phyloP scores from a whole-genome alignment of 1,140 invertebrate genomes.

The silkworm (Bombyx mori) region ASM3026992v2 NC_085128.1:514501-515000 shows the following conservation, averaged over 20 bases:
- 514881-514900: slow-evolving; percentile 7
- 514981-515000: neutral
- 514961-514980: neutral
- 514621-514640: too few species aligned
- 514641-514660: too few species aligned
- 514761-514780: slow-evolving; percentile 7
- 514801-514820: slow-evolving; percentile 17
- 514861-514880: slow-evolving; percentile 18
- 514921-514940: neutral
- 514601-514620: too few species aligned
- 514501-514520: too few species aligned
- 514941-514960: neutral
- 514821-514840: slow-evolving; percentile 27
- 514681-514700: neutral
- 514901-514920: neutral
- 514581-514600: too few species aligned
- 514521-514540: too few species aligned
- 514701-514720: slow-evolving; percentile 32
- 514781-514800: slow-evolving; percentile 13
- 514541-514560: too few species aligned
- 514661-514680: too few species aligned
- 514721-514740: slow-evolving; percentile 34
- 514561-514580: too few species aligned
- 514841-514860: slow-evolving; percentile 31
- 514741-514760: slow-evolving; percentile 13